These are phyloP conservation scores for Thysanoteuthis rhombus DNA, from an alignment of 2,888 invertebrate species.

Conservation along the genomic window DNA sequence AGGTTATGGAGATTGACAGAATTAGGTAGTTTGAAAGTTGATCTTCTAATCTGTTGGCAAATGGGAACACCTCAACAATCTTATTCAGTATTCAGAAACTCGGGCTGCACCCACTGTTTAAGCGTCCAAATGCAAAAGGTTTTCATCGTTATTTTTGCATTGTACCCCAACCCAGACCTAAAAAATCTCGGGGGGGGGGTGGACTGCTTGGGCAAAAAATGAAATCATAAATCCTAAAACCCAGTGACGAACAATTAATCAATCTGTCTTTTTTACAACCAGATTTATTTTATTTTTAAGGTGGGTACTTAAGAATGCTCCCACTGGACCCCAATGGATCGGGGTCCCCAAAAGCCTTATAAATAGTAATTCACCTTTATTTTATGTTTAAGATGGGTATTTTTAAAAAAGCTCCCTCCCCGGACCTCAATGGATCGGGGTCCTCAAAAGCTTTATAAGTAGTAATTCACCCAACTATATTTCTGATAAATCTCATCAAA, in stretches of 20 bases:
- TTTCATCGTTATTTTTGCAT: background rate
- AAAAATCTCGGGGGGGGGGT: too few species aligned
- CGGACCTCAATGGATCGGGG: too few species aligned
- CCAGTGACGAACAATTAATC: too few species aligned
- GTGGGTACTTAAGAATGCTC: too few species aligned
- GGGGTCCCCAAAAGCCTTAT: too few species aligned
- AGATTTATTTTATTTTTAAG: background rate
- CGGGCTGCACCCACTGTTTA: background rate
- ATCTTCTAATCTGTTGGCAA: background rate
- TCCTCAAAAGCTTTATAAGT: too few species aligned
- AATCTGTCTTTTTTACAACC: background rate
- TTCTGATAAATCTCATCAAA: too few species aligned
- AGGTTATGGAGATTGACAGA: background rate
- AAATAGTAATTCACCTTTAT: too few species aligned
- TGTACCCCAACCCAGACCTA: background rate
- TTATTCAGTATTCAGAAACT: background rate
- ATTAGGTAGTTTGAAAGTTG: background rate
- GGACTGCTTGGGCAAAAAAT: background rate
- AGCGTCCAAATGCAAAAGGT: background rate
- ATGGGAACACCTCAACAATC: background rate
- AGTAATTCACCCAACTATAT: too few species aligned
- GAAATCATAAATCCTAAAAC: background rate
- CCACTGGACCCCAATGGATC: too few species aligned
- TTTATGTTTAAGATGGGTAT: too few species aligned
- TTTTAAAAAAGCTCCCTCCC: too few species aligned